phyloP scores from a whole-genome alignment of 1,140 invertebrate genomes.

The Drosophila mojavensis region DNA sequence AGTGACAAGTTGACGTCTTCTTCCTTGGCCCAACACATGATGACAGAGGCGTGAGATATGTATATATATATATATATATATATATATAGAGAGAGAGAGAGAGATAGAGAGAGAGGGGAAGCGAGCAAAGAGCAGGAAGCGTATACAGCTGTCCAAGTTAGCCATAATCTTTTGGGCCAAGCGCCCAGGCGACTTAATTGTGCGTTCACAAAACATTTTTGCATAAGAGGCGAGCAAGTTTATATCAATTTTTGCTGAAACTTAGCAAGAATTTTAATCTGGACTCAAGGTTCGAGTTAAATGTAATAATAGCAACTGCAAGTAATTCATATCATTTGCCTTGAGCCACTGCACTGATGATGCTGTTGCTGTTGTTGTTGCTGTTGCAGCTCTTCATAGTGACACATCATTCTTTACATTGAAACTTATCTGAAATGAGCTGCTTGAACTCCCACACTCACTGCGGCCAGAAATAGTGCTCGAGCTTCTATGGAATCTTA shows the following conservation, averaged over 20 bases:
- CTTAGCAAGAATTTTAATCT: not conserved
- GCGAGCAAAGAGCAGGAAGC: conserved; percentile 47
- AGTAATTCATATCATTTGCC: conserved; percentile 9
- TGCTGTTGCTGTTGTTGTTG: too few species aligned
- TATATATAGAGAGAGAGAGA: not conserved
- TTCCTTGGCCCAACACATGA: conserved; percentile 53
- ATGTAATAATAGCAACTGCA: conserved; percentile 7
- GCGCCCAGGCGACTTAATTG: conserved; percentile 71
- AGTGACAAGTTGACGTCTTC: conserved; percentile 75
- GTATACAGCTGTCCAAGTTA: conserved; percentile 19
- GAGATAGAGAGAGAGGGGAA: not conserved
- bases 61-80: too few species aligned
- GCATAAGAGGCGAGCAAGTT: conserved; percentile 17
- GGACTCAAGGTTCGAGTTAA: not conserved
- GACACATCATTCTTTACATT: conserved; percentile 13
- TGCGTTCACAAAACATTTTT: conserved; percentile 58
- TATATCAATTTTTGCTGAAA: not conserved
- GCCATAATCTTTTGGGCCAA: conserved; percentile 12
- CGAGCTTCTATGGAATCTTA: conserved; percentile 20
- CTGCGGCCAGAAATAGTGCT: conserved; percentile 30
- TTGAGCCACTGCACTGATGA: conserved; percentile 4
- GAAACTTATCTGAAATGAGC: not conserved
- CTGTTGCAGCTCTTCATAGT: not conserved
- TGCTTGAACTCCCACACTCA: not conserved
- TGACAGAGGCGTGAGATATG: not conserved